phyloP scores from a whole-genome alignment of 1,140 invertebrate species.

The Diuraphis noxia region DNA sequence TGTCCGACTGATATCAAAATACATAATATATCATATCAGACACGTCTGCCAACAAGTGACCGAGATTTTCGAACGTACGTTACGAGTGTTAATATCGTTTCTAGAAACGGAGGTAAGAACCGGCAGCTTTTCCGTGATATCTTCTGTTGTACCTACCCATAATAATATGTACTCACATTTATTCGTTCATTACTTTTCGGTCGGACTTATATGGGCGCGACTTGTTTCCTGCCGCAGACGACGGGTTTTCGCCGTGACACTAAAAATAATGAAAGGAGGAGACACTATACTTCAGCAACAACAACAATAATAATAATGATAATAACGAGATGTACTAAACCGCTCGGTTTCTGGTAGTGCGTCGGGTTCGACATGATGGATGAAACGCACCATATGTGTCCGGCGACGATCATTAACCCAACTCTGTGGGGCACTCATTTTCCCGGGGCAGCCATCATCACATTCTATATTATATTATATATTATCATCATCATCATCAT shows the following conservation, averaged over 20 bases:
- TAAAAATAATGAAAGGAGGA: neutral
- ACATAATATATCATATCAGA: neutral
- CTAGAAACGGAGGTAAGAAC: neutral
- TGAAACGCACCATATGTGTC: constrained; percentile 12
- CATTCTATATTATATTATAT: neutral
- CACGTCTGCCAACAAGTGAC: too few relatives aligned
- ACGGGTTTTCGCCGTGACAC: neutral
- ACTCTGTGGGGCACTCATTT: neutral
- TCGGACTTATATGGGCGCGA: neutral
- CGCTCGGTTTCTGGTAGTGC: neutral
- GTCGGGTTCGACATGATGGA: neutral
- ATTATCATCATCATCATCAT: neutral
- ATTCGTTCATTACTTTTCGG: too few relatives aligned
- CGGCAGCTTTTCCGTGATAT: neutral
- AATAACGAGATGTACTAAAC: neutral
- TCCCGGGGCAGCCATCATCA: constrained; percentile 19
- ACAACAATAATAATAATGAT: neutral
- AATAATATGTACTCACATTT: too few relatives aligned
- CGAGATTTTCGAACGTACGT: neutral
- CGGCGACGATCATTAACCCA: neutral
- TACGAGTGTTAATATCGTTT: neutral
- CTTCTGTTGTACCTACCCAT: too few relatives aligned
- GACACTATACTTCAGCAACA: too few relatives aligned
- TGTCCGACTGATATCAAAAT: neutral
- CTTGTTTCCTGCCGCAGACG: neutral